These are phyloP conservation scores for Lutraria lutraria DNA, from an alignment of 2,888 invertebrate species.

Conservation along the genomic window DNA sequence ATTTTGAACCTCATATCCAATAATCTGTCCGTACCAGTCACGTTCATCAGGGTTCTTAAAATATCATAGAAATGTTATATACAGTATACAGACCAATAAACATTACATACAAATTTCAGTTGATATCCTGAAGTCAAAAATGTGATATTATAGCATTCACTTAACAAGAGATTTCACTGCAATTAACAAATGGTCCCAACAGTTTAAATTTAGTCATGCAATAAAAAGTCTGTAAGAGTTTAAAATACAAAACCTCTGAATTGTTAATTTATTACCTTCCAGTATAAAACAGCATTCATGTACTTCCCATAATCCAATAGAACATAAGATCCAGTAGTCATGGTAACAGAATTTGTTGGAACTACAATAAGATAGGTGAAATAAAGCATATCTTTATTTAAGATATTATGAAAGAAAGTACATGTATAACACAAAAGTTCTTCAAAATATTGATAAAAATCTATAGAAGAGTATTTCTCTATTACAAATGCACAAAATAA, in stretches of 20 bases:
- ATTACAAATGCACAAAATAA: too few relatives aligned
- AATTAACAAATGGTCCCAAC: too few relatives aligned
- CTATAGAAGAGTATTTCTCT: too few relatives aligned
- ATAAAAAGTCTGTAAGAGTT: not conserved
- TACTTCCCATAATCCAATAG: not conserved
- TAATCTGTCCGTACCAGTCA: not conserved
- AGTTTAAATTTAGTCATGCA: too few relatives aligned
- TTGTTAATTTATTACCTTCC: not conserved
- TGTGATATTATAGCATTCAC: not conserved
- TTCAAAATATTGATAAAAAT: too few relatives aligned
- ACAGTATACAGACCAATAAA: too few relatives aligned
- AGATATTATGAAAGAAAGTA: too few relatives aligned
- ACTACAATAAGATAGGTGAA: not conserved
- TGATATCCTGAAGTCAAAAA: not conserved
- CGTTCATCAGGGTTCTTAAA: conserved; percentile 5
- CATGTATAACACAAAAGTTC: too few relatives aligned
- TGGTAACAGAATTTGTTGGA: not conserved
- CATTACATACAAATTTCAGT: too few relatives aligned
- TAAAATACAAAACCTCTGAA: not conserved
- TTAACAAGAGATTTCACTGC: too few relatives aligned
- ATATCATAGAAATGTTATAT: not conserved
- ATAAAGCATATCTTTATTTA: too few relatives aligned
- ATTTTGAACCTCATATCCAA: not conserved
- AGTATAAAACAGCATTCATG: conserved; percentile 5
- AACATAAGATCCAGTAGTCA: not conserved